Evolutionary conservation across 2,113 vertebrate species (phyloP), one percentile per base, ranked within the genome.

Genomic region (Ciconia boyciana): DNA sequence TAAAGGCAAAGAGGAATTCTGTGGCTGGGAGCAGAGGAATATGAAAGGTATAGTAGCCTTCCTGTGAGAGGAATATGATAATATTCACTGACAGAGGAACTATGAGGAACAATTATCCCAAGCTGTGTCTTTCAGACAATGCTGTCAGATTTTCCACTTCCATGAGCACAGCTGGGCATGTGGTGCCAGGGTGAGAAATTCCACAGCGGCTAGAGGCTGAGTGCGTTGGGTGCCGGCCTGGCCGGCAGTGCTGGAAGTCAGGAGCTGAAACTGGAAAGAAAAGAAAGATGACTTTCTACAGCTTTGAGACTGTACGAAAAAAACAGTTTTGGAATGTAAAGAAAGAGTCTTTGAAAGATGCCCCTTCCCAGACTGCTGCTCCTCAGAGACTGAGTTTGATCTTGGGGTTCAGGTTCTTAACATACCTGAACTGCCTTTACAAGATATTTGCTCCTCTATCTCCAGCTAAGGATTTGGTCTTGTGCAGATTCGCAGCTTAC

Each of bases 91-190:
- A 97, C 92, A 97, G 91, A 85, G 85, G 55, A 97, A 82, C 84
- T 97, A 89, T 84, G 94, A 96, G 68, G 95, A 97, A 78, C 92
- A 98, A 83, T 97, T 98, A 96, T 97, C 95, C 94, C 94, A 97
- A 98, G 95, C 96, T 97, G 96, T 97, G 96, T 96, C 96, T 98
- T 97, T 98, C 94, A 98, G 96, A 97, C 96, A 96, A 62, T 97
- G 94, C 96, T 98, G 97, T 97, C 97, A 98, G 93, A 96, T 98
- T 98, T 97, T 97, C 96, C 91, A 94, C 88, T 97, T 98, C 96
- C 95, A 91, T 96, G 92, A 96, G 86, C 95, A 92, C 94, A 97
- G 89, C 87, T 96, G 96, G 95, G 95, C 91, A 96, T 97, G 85
- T 72, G 90, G 96, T 97, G 79, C 94, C 97, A 94, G 91, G 87